Base-by-base conservation (phyloP, 2,113 vertebrate genomes). In the Nothocercus julius region DNA sequence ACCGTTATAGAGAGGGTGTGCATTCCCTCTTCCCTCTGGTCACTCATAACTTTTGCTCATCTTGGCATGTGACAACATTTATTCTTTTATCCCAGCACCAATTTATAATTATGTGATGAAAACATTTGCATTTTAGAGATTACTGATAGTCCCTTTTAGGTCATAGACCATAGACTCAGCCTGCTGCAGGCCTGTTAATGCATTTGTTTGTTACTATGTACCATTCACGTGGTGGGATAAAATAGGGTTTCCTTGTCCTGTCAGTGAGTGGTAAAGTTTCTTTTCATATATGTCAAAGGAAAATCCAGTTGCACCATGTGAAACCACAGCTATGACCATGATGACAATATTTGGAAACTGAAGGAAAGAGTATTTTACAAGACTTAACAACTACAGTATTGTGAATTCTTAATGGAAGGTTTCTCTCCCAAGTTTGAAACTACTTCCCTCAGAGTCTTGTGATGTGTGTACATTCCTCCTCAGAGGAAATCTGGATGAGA, bases 351-450 rank as follows among this genome's bases (percentile, higher is more conserved):
- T 76, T 58, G 21, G 42, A 89, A 85, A 84, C 9, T 61, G 30
- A 34, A 89, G 38, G 59, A 63, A 77, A 91, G 81, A 69, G 7
- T 6, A 24, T 28, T 91, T 75, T 34, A 42, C 13, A 27, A 14
- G 18, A 79, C 44, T 82, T 85, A 32, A 56, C 85, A 77, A 77
- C n/a, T 40, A 42, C 1, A 47, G 5, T 44, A 30, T 25, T 77
- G 10, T 77, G n/a, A 94, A 36, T 7, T 69, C 30, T 66, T 74
- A 80, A 45, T 8, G 40, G 63, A 92, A 76, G 34, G 51, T 72
- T 87, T 85, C 77, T 94, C 53, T 95, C 15, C 25, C 66, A 68
- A 28, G 22, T 54, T 91, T 91, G 81, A 91, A 87, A 82, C 17
- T 13, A 34, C 51, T 87, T 91, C 54, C 59, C 27, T 91, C 68